These are phyloP conservation scores for Meta bourneti DNA, from an alignment of 2,888 invertebrate genomes.

Conservation along the genomic window DNA sequence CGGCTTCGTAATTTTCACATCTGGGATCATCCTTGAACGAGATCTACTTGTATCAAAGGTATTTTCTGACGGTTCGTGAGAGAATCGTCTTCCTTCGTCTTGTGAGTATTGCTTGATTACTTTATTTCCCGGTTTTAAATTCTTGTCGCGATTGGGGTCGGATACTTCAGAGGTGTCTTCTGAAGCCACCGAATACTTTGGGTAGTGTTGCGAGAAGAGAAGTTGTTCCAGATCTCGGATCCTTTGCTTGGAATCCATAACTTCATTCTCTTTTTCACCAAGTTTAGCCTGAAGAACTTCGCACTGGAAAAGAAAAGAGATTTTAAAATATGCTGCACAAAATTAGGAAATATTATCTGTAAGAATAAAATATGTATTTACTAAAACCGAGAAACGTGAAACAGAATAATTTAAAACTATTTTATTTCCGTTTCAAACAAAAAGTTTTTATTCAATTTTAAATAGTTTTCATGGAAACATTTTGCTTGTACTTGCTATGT, in stretches of 20 bases:
- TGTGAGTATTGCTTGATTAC: constrained; percentile 70
- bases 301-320: constrained; percentile 52
- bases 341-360: not conserved
- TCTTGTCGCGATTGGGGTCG: not conserved
- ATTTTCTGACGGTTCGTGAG: not conserved
- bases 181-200: not conserved
- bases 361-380: not conserved
- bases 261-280: constrained; percentile 64
- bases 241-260: constrained; percentile 53
- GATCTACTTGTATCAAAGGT: not conserved
- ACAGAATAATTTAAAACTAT: not conserved
- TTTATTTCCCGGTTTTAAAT: constrained; percentile 2
- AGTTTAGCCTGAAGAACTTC: constrained; percentile 71
- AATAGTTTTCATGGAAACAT: not conserved
- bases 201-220: constrained; percentile 25
- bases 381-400: not conserved
- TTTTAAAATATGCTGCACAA: not conserved
- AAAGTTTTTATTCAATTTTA: not conserved
- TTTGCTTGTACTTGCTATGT: too few species aligned
- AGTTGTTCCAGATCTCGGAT: constrained; percentile 65
- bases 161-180: not conserved
- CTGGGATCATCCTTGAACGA: constrained; percentile 20
- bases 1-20: constrained; percentile 53
- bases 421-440: too few species aligned
- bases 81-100: constrained; percentile 57